Conservation (phyloP, 2,888 invertebrate species). For the Lochmaea capreae region DNA sequence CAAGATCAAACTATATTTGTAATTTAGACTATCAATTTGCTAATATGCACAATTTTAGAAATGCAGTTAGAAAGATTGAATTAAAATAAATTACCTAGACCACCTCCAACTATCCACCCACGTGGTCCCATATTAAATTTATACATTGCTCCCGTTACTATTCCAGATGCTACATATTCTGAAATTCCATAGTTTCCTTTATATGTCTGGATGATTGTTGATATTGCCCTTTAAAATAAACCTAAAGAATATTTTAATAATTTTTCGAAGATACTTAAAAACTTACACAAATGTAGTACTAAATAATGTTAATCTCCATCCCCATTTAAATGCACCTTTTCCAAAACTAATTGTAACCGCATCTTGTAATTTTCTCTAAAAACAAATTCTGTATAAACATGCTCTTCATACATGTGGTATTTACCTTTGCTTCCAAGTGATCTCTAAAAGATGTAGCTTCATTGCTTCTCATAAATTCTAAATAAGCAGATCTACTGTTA, state of each 20-base stretch:
- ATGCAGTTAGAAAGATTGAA: background rate
- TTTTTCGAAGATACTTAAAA: conserved; percentile 3
- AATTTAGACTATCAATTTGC: background rate
- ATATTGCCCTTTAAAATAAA: conserved; percentile 69
- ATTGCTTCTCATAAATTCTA: conserved; percentile 78
- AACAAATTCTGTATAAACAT: conserved; percentile 42
- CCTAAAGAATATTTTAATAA: conserved; percentile 14
- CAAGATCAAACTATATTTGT: conserved; percentile 48
- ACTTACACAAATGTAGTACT: conserved; percentile 77
- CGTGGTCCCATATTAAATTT: conserved; percentile 77
- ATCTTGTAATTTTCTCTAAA: conserved; percentile 78
- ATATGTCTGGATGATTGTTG: conserved; percentile 75
- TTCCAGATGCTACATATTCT: conserved; percentile 77
- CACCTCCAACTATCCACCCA: conserved; percentile 75
- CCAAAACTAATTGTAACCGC: conserved; percentile 76
- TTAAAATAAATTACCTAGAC: conserved; percentile 68
- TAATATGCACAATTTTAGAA: background rate
- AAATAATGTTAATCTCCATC: conserved; percentile 77
- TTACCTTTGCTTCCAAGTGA: conserved; percentile 77
- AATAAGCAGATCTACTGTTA: conserved; percentile 71
- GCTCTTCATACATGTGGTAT: background rate
- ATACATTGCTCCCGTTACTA: conserved; percentile 74
- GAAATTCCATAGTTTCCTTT: conserved; percentile 74
- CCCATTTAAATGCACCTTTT: conserved; percentile 78
- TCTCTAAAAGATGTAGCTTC: conserved; percentile 77